Evolutionary conservation across 2,888 invertebrate species (phyloP).

Genomic region (Drosophila lutescens): DNA sequence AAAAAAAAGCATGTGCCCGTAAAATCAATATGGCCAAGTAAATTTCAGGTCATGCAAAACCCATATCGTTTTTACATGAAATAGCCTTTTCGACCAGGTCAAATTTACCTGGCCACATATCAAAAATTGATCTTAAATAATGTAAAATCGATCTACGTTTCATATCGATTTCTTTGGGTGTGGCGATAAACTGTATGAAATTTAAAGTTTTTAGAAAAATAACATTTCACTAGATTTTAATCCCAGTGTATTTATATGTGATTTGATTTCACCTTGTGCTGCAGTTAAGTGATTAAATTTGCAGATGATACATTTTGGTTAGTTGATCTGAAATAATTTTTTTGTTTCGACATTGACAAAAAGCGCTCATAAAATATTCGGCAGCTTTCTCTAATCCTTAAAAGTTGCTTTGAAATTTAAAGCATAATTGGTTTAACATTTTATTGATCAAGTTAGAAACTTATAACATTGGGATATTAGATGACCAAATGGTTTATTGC

Average conservation of each 20-base stretch:
- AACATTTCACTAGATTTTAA: not conserved
- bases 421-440: not conserved
- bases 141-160: too few relatives aligned
- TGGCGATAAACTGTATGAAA: too few relatives aligned
- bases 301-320: not conserved
- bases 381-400: not conserved
- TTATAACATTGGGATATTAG: slow-evolving; percentile 40
- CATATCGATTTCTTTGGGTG: too few relatives aligned
- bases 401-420: not conserved
- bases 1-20: too few relatives aligned
- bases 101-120: too few relatives aligned
- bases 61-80: too few relatives aligned
- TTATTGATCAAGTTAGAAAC: not conserved
- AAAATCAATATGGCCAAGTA: too few relatives aligned
- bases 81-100: too few relatives aligned
- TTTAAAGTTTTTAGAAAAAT: not conserved
- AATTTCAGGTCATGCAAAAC: too few relatives aligned
- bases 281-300: slow-evolving; percentile 8
- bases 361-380: not conserved
- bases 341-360: not conserved
- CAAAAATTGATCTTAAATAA: too few relatives aligned
- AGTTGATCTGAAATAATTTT: not conserved
- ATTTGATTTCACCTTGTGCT: not conserved
- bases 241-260: not conserved
- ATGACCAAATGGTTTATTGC: slow-evolving; percentile 14